Evolutionary conservation across 1,140 invertebrate genomes (phyloP), one percentile per base, ranked within the genome.

Genomic region (Bombus sibiricus): DNA sequence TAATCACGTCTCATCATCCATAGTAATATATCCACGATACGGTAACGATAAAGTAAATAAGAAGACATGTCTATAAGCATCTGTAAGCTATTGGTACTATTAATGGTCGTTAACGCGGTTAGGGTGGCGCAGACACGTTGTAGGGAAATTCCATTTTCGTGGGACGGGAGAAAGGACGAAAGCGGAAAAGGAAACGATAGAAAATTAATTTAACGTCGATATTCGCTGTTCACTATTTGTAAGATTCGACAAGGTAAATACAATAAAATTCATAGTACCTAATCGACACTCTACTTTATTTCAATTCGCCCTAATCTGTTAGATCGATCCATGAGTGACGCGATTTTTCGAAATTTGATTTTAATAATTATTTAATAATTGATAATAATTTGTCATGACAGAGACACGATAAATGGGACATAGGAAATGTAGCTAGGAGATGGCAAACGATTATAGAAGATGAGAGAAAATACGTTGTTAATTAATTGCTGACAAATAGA

Each of bases 221-320:
- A 95, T 93, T 94, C 90, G 91, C 91, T 95, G 93, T 94, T 94
- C 92, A 94, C 91, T 95, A 93, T 95, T 95, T 95, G 93, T 95
- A 94, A 94, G 89, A 90, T 91, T 92, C 86, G 89, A 93, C 87
- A 83, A 90, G 90, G 84, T 90, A 88, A 90, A 94, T 93, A 94
- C 92, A 94, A 95, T 94, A 95, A 94, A 94, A 94, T 93, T 93
- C 92, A 94, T 94, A 93, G 93, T 94, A 93, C 85, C 85, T 91
- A 93, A 87, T 69, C 32, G 22, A 39, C 39, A 34, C 18, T 85
- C n/a, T 76, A 37, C 75, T 83, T 91, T 68, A 78, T 90, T 90
- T 85, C 22, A 37, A 62, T 25, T 12, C 43, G 69, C 37, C 76
- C 18, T 53, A 8, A 53, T 34, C 32, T 34, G 32, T 34, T 34